Base-by-base conservation (phyloP, 1,140 invertebrate species). In the Tribolium madens region DNA sequence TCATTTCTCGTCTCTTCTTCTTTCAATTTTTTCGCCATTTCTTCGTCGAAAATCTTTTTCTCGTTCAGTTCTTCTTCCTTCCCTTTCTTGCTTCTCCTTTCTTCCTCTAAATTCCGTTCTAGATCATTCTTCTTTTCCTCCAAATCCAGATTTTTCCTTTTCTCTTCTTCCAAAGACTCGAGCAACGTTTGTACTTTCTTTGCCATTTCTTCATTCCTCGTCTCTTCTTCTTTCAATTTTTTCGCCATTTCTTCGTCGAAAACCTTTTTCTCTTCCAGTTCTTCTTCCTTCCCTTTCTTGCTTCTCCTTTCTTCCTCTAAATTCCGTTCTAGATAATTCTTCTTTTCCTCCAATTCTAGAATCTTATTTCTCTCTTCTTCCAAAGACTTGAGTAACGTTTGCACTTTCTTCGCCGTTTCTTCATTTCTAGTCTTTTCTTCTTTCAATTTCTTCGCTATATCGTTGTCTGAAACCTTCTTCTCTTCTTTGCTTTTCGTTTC, bases 11-110 rank as follows among this genome's bases (percentile, higher is more conserved):
- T n/a, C n/a, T 75, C 70, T 9, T 77, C 64, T 46, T 74, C 52
- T 36, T 73, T 60, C 0, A 17, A 6, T 53, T 84, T 88, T 86
- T 75, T 87, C 87, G 84, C 83, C 76, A 26, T 26, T 26, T 87
- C 80, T 36, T 76, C 77, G 46, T 26, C 14, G 1, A 73, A 5
- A 5, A 13, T 53, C 1, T 21, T 5, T 48, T 64, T 47, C 12
- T 77, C 70, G n/a, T 60, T 31, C 5, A 26, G 5, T 64, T 57
- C 17, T 42, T 9, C 36, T 42, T 42, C 6, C 21, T 26, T 26
- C 21, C 21, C 1, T 26, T 26, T 26, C 21, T 26, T 15, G n/a
- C 60, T 74, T 46, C 33, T 60, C n/a, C 80, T 81, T 52, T 81
- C 78, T 7, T 75, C 60, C 76, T 80, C 71, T 3, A 81, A 13